These are phyloP conservation scores for Crypturellus undulatus DNA, from an alignment of 2,113 vertebrate species.

Conservation along the genomic window DNA sequence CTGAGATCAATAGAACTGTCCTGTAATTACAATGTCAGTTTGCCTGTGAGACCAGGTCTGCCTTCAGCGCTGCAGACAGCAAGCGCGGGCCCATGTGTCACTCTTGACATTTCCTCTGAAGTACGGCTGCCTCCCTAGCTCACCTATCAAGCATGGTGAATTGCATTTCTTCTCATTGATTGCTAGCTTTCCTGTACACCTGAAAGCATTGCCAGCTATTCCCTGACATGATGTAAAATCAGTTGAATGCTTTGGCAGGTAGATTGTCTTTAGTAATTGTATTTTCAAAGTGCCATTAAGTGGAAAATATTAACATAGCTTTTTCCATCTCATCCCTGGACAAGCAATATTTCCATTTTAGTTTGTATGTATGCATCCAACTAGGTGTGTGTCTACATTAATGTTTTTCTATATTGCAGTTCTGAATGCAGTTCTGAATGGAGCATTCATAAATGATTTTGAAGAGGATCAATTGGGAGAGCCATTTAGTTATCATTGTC, in stretches of 20 bases:
- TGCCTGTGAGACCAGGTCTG: slow-evolving; percentile 3
- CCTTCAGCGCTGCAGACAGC: background rate
- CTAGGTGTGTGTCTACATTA: background rate
- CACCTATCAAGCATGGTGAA: slow-evolving; percentile 51
- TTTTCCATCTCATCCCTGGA: background rate
- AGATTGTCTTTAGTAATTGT: background rate
- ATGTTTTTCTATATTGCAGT: background rate
- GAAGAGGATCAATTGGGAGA: background rate
- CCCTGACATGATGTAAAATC: slow-evolving; percentile 49
- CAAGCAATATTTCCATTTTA: background rate
- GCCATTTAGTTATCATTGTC: background rate
- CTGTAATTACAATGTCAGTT: background rate
- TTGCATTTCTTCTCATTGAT: slow-evolving; percentile 51
- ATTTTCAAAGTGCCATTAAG: slow-evolving; percentile 47
- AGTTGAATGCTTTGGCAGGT: background rate
- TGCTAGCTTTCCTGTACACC: slow-evolving; percentile 9
- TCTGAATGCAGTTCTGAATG: background rate
- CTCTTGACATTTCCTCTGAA: slow-evolving; percentile 43
- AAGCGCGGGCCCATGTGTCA: background rate
- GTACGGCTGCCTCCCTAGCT: slow-evolving; percentile 38
- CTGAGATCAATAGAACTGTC: background rate
- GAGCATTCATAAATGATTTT: background rate
- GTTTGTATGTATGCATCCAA: background rate
- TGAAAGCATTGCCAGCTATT: slow-evolving; percentile 18
- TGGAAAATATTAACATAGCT: background rate